Evolutionary conservation across 2,113 vertebrate species (phyloP).

Genomic region (western clawed frog (Xenopus tropicalis)): DNA sequence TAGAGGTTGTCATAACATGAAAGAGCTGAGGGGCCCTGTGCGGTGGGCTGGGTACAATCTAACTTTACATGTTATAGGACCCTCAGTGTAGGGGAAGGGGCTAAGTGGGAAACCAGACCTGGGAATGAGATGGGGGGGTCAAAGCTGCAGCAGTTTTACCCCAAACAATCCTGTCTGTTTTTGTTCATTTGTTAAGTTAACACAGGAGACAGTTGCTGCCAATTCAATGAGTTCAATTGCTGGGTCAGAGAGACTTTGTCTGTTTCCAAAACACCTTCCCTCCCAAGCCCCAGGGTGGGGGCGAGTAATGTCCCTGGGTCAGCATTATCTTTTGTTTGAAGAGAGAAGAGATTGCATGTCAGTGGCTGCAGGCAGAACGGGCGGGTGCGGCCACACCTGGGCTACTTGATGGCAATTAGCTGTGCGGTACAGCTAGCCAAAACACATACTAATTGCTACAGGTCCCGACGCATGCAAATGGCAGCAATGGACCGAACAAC

Average conservation of each 20-base stretch:
- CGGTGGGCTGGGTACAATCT: too few relatives aligned
- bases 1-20: too few relatives aligned
- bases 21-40: too few relatives aligned
- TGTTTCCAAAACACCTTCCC: conserved; percentile 38
- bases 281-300: conserved; percentile 15
- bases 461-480: too few relatives aligned
- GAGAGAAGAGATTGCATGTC: neutral
- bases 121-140: neutral
- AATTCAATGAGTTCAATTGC: conserved; percentile 5
- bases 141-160: neutral
- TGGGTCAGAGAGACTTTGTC: conserved; percentile 19
- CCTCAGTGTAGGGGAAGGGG: neutral
- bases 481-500: too few relatives aligned
- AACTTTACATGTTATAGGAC: neutral
- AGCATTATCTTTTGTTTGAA: conserved; percentile 31
- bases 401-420: conserved; percentile 10
- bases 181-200: conserved; percentile 27
- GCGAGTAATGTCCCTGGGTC: neutral
- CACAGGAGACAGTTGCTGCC: conserved; percentile 26
- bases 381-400: conserved; percentile 25
- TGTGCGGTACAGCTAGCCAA: neutral
- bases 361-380: conserved; percentile 15
- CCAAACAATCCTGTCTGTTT: conserved; percentile 4
- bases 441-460: neutral
- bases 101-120: conserved; percentile 9